Base-by-base conservation (phyloP, 2,113 vertebrate genomes). In the Cynocephalus volans region DNA sequence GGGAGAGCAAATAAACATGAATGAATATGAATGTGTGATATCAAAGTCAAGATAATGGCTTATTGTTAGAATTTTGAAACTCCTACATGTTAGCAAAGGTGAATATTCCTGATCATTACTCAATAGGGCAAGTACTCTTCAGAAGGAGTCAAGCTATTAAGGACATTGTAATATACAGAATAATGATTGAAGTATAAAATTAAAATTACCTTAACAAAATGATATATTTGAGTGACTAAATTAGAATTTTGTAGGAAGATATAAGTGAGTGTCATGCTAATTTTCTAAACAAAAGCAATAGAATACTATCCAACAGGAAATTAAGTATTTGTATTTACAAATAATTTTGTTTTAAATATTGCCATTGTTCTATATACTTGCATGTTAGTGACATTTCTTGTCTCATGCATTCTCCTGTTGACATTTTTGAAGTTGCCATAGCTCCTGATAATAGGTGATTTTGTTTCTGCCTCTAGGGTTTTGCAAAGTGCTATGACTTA, bases 171-270 rank as follows among this genome's bases (percentile, higher is more conserved):
- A 48, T 52, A 18, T 60, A 60, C 24, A 50, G 18, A 12, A 31
- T 70, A 89, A 93, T 93, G 60, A 60, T 88, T 48, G 21, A 41
- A 41, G 15, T 41, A 92, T 79, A 90, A 93, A 72, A 93, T 45
- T 70, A 90, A 96, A 91, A 45, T 56, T 50, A 31, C 36, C 28
- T 70, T 56, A 76, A 56, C 50, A 86, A 70, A 95, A 83, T 15
- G 48, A 76, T 87, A 11, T 48, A 60, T 95, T 89, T 93, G 76
- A 87, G 62, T 64, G 90, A 86, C 36, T 92, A 88, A 92, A 33
- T 50, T 48, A 82, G 64, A 85, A 77, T 72, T 93, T 73, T 70
- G 5, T 65, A 88, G 26, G 15, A 84, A 75, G 45, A 52, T 45
- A n/a, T 81, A 84, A 86, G 54, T 52, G 58, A n/a, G 33, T 89